These are phyloP conservation scores for Ectropis grisescens DNA, from an alignment of 1,140 invertebrate species.

Conservation along the genomic window DNA sequence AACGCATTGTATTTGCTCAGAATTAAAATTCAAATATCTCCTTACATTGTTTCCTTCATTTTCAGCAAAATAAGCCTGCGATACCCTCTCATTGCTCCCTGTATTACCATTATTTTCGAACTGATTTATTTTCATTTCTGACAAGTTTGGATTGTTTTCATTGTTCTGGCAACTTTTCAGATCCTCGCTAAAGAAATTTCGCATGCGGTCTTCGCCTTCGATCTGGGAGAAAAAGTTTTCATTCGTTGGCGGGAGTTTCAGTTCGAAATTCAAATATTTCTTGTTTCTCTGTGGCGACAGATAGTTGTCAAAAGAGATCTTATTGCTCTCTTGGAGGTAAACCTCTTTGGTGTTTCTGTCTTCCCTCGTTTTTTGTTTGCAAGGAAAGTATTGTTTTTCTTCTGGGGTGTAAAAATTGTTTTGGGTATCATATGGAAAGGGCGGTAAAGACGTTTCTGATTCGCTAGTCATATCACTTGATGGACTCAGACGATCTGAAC, in stretches of 20 bases:
- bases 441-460: constrained; percentile 48
- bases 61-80: constrained; percentile 43
- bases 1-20: constrained; percentile 83
- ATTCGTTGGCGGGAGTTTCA: constrained; percentile 44
- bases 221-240: constrained; percentile 50
- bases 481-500: constrained; percentile 50
- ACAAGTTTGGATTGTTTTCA: constrained; percentile 39
- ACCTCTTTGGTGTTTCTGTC: constrained; percentile 30
- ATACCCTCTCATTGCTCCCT: constrained; percentile 22
- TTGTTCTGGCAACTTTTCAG: constrained; percentile 35
- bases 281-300: constrained; percentile 38
- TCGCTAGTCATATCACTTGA: constrained; percentile 52
- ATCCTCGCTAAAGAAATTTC: constrained; percentile 39
- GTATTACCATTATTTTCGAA: constrained; percentile 40
- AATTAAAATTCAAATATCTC: constrained; percentile 55
- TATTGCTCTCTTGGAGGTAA: constrained; percentile 46
- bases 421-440: constrained; percentile 49
- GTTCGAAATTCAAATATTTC: constrained; percentile 58
- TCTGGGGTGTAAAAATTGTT: constrained; percentile 42
- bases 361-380: constrained; percentile 41
- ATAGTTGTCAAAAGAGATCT: constrained; percentile 46
- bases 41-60: constrained; percentile 42
- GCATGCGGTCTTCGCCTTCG: constrained; percentile 39
- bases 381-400: constrained; percentile 49
- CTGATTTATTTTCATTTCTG: constrained; percentile 43